phyloP scores from a whole-genome alignment of 2,113 vertebrate genomes.

The Nerophis ophidion region DNA sequence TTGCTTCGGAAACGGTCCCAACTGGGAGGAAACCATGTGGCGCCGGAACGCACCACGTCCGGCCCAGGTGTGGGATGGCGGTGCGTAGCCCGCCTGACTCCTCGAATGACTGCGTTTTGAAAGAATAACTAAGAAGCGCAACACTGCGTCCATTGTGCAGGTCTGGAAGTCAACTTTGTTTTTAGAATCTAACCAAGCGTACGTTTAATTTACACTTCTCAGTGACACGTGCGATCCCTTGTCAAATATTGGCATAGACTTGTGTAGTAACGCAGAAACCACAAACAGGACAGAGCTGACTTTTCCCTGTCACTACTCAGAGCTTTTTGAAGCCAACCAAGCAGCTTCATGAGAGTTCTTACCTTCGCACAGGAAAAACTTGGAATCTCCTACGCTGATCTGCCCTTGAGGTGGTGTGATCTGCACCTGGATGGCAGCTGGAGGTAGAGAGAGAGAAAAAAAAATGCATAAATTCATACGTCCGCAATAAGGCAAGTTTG shows the following conservation, averaged over 20 bases:
- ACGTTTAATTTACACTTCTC: background rate
- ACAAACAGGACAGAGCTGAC: background rate
- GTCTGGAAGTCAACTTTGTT: background rate
- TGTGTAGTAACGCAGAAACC: background rate
- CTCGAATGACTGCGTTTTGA: background rate
- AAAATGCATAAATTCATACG: conserved; percentile 22
- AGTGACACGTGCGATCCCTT: background rate
- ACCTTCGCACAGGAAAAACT: conserved; percentile 98
- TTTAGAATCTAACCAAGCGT: background rate
- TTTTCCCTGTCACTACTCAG: too few species aligned
- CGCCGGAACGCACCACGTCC: background rate
- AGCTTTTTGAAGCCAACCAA: too few species aligned
- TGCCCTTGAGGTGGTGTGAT: conserved; percentile 91
- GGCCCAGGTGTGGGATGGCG: background rate
- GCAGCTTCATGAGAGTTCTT: conserved; percentile 15
- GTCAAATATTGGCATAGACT: background rate
- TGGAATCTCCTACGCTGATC: conserved; percentile 96
- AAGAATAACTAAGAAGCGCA: background rate
- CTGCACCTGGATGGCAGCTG: conserved; percentile 90
- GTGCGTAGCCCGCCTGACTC: background rate
- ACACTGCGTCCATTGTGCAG: background rate
- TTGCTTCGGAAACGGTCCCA: background rate
- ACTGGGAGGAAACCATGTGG: background rate
- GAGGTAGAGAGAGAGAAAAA: conserved; percentile 42
- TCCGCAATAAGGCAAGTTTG: background rate